phyloP scores from a whole-genome alignment of 2,888 invertebrate species.

The Phorcus lineatus region DNA sequence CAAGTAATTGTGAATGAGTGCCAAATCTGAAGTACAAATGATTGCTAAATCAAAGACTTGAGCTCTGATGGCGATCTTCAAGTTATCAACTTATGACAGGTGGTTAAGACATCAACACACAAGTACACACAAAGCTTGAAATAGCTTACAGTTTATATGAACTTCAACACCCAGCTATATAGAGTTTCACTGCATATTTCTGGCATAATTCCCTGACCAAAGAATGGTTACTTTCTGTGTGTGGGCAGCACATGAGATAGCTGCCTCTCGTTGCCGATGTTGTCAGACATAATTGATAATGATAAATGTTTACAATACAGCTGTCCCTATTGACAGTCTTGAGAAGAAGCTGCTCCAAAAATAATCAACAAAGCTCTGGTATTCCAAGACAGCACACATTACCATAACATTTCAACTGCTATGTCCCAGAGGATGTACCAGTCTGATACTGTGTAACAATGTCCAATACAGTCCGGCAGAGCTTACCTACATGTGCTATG shows the following conservation, averaged over 20 bases:
- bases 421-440: neutral
- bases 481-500: neutral
- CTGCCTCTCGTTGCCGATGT: neutral
- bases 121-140: no score
- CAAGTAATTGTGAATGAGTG: no score
- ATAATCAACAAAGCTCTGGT: neutral
- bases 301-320: slow-evolving; percentile 18
- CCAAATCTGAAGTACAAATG: no score
- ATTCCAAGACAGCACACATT: neutral
- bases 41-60: no score
- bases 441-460: no score
- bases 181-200: neutral
- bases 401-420: neutral
- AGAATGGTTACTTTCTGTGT: neutral
- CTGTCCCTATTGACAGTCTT: neutral
- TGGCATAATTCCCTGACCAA: neutral
- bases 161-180: neutral
- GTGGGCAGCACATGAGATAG: neutral
- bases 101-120: no score
- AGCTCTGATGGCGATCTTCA: no score
- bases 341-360: neutral
- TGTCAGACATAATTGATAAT: slow-evolving; percentile 21
- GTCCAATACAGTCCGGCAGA: neutral
- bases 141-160: no score
- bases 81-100: no score